Percentiles rank a stretch among this genome's conserved stretches.
Conservation (phyloP, 2,888 invertebrate genomes). For the Zygaena filipendulae region DNA sequence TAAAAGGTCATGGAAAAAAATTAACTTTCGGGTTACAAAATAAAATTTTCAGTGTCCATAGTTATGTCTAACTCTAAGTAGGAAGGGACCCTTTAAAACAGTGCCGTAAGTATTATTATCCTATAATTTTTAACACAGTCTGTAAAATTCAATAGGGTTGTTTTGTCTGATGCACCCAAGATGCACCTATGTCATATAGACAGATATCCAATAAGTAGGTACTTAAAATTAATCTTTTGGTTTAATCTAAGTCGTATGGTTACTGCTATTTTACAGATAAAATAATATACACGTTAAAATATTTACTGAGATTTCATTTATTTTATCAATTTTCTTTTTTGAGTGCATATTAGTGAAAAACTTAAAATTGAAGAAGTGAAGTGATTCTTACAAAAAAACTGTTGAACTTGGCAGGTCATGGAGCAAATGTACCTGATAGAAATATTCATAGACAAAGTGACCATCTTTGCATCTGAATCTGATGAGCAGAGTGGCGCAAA, state of each 20-base stretch:
- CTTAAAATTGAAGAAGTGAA: slow-evolving; percentile 19
- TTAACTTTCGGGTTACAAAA: slow-evolving; percentile 57
- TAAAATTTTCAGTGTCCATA: slow-evolving; percentile 59
- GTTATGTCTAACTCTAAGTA: slow-evolving; percentile 34
- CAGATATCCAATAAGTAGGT: too few relatives aligned
- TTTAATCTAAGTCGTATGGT: too few relatives aligned
- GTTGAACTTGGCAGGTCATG: slow-evolving; percentile 59
- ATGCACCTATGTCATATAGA: too few relatives aligned
- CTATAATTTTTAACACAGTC: too few relatives aligned
- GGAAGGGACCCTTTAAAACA: slow-evolving; percentile 21
- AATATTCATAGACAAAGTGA: slow-evolving; percentile 64
- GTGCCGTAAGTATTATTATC: slow-evolving; percentile 34
- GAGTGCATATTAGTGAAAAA: too few relatives aligned
- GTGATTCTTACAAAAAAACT: slow-evolving; percentile 39
- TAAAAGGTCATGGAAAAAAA: slow-evolving; percentile 29
- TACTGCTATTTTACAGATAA: too few relatives aligned
- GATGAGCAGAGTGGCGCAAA: slow-evolving; percentile 35
- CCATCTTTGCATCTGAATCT: slow-evolving; percentile 35
- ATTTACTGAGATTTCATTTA: too few relatives aligned
- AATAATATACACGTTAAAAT: too few relatives aligned
- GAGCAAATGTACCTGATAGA: slow-evolving; percentile 69
- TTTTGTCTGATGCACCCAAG: too few relatives aligned
- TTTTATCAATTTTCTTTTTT: too few relatives aligned
- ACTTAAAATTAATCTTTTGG: too few relatives aligned
- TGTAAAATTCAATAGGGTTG: too few relatives aligned